Conservation (phyloP, 1,140 invertebrate species). For the Musca domestica region DNA sequence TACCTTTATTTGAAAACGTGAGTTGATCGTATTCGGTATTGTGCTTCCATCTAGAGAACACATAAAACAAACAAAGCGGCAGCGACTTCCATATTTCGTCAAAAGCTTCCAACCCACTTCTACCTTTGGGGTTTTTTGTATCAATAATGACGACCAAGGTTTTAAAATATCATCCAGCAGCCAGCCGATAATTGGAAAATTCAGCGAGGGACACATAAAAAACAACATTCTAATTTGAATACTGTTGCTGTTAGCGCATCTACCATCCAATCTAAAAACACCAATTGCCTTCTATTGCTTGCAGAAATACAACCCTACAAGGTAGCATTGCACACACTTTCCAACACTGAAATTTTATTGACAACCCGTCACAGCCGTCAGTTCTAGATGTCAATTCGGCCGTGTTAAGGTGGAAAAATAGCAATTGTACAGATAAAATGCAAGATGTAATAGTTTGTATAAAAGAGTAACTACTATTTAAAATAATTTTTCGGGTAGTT, state of each 20-base stretch:
- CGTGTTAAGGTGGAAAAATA: conserved; percentile 1
- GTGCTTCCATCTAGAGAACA: conserved; percentile 19
- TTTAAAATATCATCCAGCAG: not conserved
- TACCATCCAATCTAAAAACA: not conserved
- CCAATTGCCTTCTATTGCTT: not conserved
- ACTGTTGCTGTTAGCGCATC: not conserved
- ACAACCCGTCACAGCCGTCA: not conserved
- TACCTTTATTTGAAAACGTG: conserved; percentile 4
- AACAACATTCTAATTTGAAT: conserved; percentile 2
- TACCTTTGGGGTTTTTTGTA: conserved; percentile 5
- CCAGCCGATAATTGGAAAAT: not conserved
- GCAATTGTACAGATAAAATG: not conserved
- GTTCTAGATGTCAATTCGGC: not conserved
- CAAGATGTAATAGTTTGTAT: not conserved
- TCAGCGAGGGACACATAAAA: not conserved
- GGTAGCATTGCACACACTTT: not conserved
- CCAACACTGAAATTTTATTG: conserved; percentile 6
- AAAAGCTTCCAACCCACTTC: conserved; percentile 1
- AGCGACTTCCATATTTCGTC: conserved; percentile 12
- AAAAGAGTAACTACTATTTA: not conserved
- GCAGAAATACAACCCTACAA: conserved; percentile 9
- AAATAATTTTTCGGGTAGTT: not conserved
- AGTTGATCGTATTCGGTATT: conserved; percentile 14
- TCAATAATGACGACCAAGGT: not conserved
- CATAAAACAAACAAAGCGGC: not conserved